Evolutionary conservation across 2,888 invertebrate genomes (phyloP).

Genomic region (Ethmia dodecea): DNA sequence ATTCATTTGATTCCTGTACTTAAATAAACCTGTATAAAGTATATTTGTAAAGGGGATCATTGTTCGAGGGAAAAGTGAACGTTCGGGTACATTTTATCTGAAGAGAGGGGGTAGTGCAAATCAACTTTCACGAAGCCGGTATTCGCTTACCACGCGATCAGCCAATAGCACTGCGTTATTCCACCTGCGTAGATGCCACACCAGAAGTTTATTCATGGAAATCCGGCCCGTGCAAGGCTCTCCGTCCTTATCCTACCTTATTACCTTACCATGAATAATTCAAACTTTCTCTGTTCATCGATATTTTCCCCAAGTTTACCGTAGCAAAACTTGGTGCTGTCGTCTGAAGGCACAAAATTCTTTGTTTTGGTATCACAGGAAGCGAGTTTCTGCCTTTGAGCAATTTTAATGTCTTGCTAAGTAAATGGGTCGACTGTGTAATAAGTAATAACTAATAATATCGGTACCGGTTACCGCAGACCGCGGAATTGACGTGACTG

Average conservation of each 20-base stretch:
- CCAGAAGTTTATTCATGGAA: constrained; percentile 39
- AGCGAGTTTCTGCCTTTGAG: constrained; percentile 27
- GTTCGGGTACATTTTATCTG: constrained; percentile 22
- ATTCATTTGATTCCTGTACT: too few species aligned
- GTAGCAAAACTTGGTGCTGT: constrained; percentile 1
- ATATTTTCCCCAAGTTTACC: constrained; percentile 4
- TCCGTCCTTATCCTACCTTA: constrained; percentile 37
- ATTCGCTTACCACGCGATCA: constrained; percentile 27
- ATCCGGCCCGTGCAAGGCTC: constrained; percentile 31
- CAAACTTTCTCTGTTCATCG: constrained; percentile 23
- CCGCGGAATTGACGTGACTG: constrained; percentile 56
- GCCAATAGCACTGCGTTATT: constrained; percentile 34
- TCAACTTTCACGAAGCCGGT: constrained; percentile 61
- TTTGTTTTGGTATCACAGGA: constrained; percentile 16
- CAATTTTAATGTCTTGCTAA: constrained; percentile 36
- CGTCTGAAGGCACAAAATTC: constrained; percentile 1
- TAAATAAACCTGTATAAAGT: too few species aligned
- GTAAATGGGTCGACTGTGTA: constrained; percentile 23
- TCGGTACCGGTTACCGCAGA: constrained; percentile 52
- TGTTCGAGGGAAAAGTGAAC: constrained; percentile 32
- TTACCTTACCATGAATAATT: constrained; percentile 48
- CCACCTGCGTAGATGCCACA: constrained; percentile 23
- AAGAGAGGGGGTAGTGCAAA: constrained; percentile 40
- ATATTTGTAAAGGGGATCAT: too few species aligned
- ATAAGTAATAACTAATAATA: too few species aligned